Evolutionary conservation across 2,113 vertebrate species (phyloP).

Genomic region (Sceloporus tristichus): DNA sequence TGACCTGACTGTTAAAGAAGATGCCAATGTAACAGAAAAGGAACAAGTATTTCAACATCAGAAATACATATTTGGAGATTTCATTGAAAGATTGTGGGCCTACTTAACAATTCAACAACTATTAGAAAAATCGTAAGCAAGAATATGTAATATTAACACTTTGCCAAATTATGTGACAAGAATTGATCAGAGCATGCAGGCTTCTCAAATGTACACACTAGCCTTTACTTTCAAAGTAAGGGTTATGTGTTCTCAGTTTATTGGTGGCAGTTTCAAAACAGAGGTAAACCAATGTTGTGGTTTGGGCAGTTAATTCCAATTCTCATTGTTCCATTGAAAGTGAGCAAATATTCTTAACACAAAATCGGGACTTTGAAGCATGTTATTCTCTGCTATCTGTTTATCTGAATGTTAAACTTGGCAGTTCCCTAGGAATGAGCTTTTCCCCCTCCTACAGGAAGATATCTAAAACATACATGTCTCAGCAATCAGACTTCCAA

Average conservation of each 20-base stretch:
- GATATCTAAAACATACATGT: too few relatives aligned
- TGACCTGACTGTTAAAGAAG: constrained; percentile 75
- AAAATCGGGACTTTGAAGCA: background rate
- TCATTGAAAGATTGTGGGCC: constrained; percentile 91
- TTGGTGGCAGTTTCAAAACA: background rate
- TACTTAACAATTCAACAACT: constrained; percentile 92
- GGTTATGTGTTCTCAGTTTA: background rate
- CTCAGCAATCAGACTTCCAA: too few relatives aligned
- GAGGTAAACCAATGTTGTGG: background rate
- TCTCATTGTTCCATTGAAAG: background rate
- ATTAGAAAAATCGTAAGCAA: constrained; percentile 85
- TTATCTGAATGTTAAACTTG: accelerated
- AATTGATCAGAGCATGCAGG: background rate
- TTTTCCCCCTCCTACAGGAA: too few relatives aligned
- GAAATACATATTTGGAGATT: constrained; percentile 78
- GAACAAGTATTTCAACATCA: constrained; percentile 70
- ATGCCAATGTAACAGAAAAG: constrained; percentile 65
- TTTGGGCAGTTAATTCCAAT: too few relatives aligned
- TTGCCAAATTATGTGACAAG: background rate
- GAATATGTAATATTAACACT: background rate
- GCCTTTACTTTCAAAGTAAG: background rate
- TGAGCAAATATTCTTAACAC: background rate
- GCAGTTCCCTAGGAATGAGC: too few relatives aligned
- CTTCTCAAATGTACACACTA: background rate
- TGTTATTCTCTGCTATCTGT: background rate